Percentiles rank a stretch among this genome's conserved stretches.
phyloP scores from a whole-genome alignment of 1,140 invertebrate genomes.

The Panagrolaimus sp. region DNA sequence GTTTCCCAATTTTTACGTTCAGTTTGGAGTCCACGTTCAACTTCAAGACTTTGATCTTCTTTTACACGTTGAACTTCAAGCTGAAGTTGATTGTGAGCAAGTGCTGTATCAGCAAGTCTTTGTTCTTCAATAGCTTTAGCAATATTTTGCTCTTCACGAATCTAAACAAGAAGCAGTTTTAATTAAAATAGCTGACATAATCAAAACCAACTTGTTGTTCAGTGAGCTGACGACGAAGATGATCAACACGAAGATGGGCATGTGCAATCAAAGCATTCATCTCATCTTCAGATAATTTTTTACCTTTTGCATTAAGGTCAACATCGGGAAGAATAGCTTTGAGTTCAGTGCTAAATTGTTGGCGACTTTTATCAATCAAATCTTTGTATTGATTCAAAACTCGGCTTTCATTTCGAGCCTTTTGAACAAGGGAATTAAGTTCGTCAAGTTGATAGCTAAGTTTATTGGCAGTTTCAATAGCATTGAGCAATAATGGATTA shows the following conservation, averaged over 20 bases:
- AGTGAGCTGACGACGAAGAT: slow-evolving; percentile 63
- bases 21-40: slow-evolving; percentile 64
- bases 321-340: slow-evolving; percentile 61
- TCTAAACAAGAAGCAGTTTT: slow-evolving; percentile 30
- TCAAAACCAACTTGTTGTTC: slow-evolving; percentile 60
- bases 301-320: slow-evolving; percentile 56
- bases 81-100: slow-evolving; percentile 34
- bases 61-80: slow-evolving; percentile 37
- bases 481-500: slow-evolving; percentile 48
- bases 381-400: slow-evolving; percentile 62
- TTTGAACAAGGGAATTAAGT: slow-evolving; percentile 52
- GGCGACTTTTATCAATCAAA: slow-evolving; percentile 61
- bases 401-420: slow-evolving; percentile 60
- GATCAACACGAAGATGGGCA: slow-evolving; percentile 64
- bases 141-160: slow-evolving; percentile 51
- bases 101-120: slow-evolving; percentile 36
- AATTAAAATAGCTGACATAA: slow-evolving; percentile 11
- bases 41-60: slow-evolving; percentile 10
- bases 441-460: slow-evolving; percentile 49
- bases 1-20: slow-evolving; percentile 69
- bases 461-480: slow-evolving; percentile 53
- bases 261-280: slow-evolving; percentile 64
- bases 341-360: slow-evolving; percentile 62
- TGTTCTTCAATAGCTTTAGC: slow-evolving; percentile 51
- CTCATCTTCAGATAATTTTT: slow-evolving; percentile 63